Conservation (phyloP, 2,888 invertebrate species). For the Salpingus planirostris region DNA sequence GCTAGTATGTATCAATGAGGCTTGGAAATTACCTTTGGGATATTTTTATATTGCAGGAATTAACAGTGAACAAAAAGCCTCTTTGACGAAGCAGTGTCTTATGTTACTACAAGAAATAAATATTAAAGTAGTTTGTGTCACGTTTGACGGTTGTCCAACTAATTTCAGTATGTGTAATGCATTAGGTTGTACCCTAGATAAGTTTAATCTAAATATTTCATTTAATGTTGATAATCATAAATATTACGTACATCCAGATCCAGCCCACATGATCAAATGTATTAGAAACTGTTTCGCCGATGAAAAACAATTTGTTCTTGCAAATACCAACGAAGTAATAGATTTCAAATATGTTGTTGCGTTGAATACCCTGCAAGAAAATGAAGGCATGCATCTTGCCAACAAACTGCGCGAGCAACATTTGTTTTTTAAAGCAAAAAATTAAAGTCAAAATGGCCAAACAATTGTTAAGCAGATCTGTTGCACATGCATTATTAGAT, state of each 20-base stretch:
- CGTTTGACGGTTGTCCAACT: slow-evolving; percentile 9
- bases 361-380: slow-evolving; percentile 7
- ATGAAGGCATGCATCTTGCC: slow-evolving; percentile 8
- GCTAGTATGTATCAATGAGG: slow-evolving; percentile 14
- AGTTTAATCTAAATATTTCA: background rate
- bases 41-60: slow-evolving; percentile 18
- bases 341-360: slow-evolving; percentile 8
- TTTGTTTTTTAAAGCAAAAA: slow-evolving; percentile 9
- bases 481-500: slow-evolving; percentile 5
- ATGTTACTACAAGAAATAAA: slow-evolving; percentile 4
- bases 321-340: slow-evolving; percentile 6
- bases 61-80: slow-evolving; percentile 13
- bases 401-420: slow-evolving; percentile 10
- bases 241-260: slow-evolving; percentile 5
- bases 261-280: slow-evolving; percentile 22
- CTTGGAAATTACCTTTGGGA: slow-evolving; percentile 19
- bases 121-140: slow-evolving; percentile 6
- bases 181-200: slow-evolving; percentile 1
- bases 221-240: slow-evolving; percentile 1
- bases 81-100: slow-evolving; percentile 16
- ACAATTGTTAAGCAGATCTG: slow-evolving; percentile 3
- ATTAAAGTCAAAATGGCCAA: slow-evolving; percentile 7
- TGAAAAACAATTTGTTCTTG: slow-evolving; percentile 14
- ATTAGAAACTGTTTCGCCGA: slow-evolving; percentile 21
- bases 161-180: slow-evolving; percentile 5